Conservation (phyloP, 2,113 vertebrate species). For the Rhea americana region DNA sequence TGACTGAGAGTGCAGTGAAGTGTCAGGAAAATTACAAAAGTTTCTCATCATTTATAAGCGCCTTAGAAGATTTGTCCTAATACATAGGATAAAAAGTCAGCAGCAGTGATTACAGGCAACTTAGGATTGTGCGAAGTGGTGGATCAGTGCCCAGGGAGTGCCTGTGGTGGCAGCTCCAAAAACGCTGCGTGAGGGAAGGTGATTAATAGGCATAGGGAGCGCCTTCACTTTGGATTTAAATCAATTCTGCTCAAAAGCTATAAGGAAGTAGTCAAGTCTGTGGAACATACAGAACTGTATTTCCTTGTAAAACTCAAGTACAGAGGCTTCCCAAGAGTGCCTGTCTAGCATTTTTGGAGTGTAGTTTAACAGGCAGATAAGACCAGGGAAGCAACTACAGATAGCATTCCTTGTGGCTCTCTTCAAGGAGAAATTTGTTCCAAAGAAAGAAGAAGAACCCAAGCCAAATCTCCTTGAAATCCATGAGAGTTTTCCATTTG, state of each 20-base stretch:
- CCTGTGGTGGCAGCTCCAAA: conserved; percentile 9
- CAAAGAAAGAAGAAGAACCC: neutral
- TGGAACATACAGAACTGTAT: neutral
- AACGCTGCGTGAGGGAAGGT: neutral
- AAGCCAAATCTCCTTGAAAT: neutral
- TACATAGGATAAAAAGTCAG: neutral
- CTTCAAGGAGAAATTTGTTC: neutral
- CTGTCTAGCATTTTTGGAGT: neutral
- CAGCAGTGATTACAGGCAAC: accelerated
- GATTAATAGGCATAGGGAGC: conserved; percentile 35
- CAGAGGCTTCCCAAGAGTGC: neutral
- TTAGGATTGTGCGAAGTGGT: neutral
- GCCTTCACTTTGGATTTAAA: conserved; percentile 36
- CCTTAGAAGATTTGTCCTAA: neutral
- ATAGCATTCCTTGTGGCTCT: neutral
- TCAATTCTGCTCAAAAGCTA: neutral
- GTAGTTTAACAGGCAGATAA: neutral
- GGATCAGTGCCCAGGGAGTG: neutral
- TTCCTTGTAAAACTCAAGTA: neutral
- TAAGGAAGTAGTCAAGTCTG: neutral
- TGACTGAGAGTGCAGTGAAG: neutral
- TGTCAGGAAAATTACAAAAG: neutral
- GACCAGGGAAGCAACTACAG: neutral
- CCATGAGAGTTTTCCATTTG: neutral
- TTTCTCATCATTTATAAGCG: neutral